These are phyloP conservation scores for Hirudinaria manillensis DNA, from an alignment of 2,888 invertebrate species.

Conservation along the genomic window DNA sequence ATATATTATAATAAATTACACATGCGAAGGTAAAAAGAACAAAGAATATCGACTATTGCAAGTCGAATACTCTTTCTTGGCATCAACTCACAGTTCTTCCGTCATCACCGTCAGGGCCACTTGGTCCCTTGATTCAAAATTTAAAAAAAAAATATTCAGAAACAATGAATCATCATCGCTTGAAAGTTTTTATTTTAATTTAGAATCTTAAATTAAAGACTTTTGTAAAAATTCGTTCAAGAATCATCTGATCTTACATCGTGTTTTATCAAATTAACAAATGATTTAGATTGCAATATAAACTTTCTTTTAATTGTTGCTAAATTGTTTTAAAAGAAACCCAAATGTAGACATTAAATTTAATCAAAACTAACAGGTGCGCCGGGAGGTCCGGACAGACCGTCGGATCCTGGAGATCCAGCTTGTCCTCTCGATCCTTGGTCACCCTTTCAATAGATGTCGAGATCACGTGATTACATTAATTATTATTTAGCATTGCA, in stretches of 20 bases:
- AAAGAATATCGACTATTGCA: neutral
- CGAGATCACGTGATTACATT: neutral
- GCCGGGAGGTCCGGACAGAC: slow-evolving; percentile 23
- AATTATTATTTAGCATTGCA: neutral
- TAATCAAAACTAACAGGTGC: slow-evolving; percentile 6
- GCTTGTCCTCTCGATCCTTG: slow-evolving; percentile 17
- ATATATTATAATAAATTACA: too few species aligned
- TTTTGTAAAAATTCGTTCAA: neutral
- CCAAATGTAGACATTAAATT: too few species aligned
- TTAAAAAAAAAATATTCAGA: neutral
- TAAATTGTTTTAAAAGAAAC: neutral
- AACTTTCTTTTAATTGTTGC: too few species aligned
- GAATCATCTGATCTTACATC: neutral
- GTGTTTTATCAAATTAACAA: too few species aligned
- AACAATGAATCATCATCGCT: neutral
- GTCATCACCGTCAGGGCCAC: slow-evolving; percentile 28
- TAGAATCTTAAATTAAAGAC: too few species aligned
- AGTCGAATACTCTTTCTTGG: too few species aligned
- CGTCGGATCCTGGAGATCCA: slow-evolving; percentile 23
- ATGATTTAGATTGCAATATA: too few species aligned
- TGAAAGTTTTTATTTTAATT: too few species aligned
- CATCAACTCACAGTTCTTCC: slow-evolving; percentile 28
- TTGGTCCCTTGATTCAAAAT: slow-evolving; percentile 14
- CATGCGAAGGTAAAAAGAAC: too few species aligned
- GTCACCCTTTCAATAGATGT: slow-evolving; percentile 17